phyloP scores from a whole-genome alignment of 2,888 invertebrate genomes.

The Calliopum simillimum region DNA sequence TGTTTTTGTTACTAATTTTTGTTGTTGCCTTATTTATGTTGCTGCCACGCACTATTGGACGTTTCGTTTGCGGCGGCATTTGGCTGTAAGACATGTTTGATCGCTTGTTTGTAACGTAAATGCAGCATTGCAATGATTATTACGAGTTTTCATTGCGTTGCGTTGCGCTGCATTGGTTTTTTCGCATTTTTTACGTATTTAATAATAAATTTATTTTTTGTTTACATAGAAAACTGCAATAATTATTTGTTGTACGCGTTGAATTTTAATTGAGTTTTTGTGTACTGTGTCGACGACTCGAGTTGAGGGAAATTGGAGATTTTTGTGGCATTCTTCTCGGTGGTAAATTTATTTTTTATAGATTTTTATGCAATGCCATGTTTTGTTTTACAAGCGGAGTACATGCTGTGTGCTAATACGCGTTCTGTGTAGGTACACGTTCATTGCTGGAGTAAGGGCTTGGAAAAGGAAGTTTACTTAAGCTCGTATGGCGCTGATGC shows the following conservation, averaged over 20 bases:
- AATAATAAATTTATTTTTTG: slow-evolving; percentile 27
- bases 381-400: no score
- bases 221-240: slow-evolving; percentile 32
- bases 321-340: background rate
- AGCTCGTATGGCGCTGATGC: no score
- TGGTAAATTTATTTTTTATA: no score
- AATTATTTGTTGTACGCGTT: slow-evolving; percentile 31
- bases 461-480: no score
- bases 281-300: background rate
- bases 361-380: no score
- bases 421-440: no score
- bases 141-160: slow-evolving; percentile 28
- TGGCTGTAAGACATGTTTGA: slow-evolving; percentile 26
- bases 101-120: slow-evolving; percentile 31
- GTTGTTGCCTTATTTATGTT: background rate
- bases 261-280: slow-evolving; percentile 31
- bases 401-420: no score
- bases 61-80: no score
- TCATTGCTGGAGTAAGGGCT: no score
- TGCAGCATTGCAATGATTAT: slow-evolving; percentile 19
- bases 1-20: background rate
- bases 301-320: slow-evolving; percentile 19
- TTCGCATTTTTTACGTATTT: slow-evolving; percentile 15
- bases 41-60: slow-evolving; percentile 14
- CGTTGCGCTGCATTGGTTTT: slow-evolving; percentile 7